phyloP scores from a whole-genome alignment of 2,888 invertebrate genomes.

The Macrosiphum euphorbiae region DNA sequence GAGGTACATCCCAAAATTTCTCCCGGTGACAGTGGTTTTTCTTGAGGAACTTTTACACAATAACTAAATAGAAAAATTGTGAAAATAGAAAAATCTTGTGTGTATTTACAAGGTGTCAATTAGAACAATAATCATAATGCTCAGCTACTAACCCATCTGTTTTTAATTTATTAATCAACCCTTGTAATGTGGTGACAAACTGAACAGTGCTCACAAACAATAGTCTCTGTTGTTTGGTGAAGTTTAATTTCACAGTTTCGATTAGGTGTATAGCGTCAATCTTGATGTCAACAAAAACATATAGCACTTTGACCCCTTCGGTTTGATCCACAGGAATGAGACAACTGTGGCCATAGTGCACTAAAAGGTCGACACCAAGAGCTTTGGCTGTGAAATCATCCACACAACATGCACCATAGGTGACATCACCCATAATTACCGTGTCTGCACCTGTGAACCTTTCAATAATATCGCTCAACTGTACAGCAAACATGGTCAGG shows the following conservation, averaged over 20 bases:
- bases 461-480: conserved; percentile 93
- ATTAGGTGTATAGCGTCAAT: conserved; percentile 94
- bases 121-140: background rate
- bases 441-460: conserved; percentile 90
- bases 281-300: conserved; percentile 98
- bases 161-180: conserved; percentile 79
- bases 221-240: conserved; percentile 77
- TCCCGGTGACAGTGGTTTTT: conserved; percentile 95
- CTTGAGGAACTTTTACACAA: conserved; percentile 83
- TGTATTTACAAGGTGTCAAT: background rate
- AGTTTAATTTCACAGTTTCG: conserved; percentile 86
- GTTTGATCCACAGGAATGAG: conserved; percentile 90
- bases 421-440: conserved; percentile 98
- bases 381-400: conserved; percentile 96
- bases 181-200: conserved; percentile 93
- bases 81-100: background rate
- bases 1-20: conserved; percentile 99
- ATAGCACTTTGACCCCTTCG: conserved; percentile 89
- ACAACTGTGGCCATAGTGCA: conserved; percentile 99
- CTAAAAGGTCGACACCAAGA: conserved; percentile 88
- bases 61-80: conserved; percentile 68
- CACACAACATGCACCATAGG: conserved; percentile 99
- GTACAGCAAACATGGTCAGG: conserved; percentile 90
- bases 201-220: conserved; percentile 97
- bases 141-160: conserved; percentile 73